Conservation (phyloP, 2,797 vertebrate species). For the Otolemur crassicaudatus region DNA sequence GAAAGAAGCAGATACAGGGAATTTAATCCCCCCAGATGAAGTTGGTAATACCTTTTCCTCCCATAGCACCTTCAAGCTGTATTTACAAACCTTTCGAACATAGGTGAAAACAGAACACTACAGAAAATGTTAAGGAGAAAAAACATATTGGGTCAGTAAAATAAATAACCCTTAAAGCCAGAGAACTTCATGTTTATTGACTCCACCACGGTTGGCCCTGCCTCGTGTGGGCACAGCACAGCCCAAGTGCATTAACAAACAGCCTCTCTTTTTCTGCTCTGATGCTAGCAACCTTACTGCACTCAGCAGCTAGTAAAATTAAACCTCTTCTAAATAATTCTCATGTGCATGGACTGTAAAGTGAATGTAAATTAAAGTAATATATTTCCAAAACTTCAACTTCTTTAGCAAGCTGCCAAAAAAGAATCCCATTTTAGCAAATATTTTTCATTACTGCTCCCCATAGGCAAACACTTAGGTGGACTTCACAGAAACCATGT, state of each 20-base stretch:
- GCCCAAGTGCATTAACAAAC: conserved; percentile 80
- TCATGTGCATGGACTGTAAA: conserved; percentile 87
- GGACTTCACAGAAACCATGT: neutral
- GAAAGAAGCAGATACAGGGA: neutral
- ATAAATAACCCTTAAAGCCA: conserved; percentile 69
- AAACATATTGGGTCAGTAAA: conserved; percentile 80
- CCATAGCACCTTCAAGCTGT: conserved; percentile 6
- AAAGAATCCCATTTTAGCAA: conserved; percentile 62
- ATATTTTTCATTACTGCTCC: conserved; percentile 21
- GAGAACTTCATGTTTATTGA: conserved; percentile 69
- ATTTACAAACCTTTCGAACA: conserved; percentile 65
- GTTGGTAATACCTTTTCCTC: conserved; percentile 3
- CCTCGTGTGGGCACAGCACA: conserved; percentile 59
- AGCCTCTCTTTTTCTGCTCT: conserved; percentile 80
- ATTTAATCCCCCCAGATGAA: neutral
- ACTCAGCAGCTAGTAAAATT: conserved; percentile 88
- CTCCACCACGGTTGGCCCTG: conserved; percentile 61
- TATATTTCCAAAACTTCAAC: conserved; percentile 82
- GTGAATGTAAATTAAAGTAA: conserved; percentile 89
- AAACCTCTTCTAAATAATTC: conserved; percentile 88
- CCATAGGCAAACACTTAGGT: neutral
- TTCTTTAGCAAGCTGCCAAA: conserved; percentile 74
- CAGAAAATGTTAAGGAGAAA: conserved; percentile 58
- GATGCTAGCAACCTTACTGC: conserved; percentile 84
- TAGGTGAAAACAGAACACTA: conserved; percentile 63